Evolutionary conservation across 2,797 vertebrate species (phyloP), one percentile per base, ranked within the genome.

Genomic region (Halcyon smyrnensis): DNA sequence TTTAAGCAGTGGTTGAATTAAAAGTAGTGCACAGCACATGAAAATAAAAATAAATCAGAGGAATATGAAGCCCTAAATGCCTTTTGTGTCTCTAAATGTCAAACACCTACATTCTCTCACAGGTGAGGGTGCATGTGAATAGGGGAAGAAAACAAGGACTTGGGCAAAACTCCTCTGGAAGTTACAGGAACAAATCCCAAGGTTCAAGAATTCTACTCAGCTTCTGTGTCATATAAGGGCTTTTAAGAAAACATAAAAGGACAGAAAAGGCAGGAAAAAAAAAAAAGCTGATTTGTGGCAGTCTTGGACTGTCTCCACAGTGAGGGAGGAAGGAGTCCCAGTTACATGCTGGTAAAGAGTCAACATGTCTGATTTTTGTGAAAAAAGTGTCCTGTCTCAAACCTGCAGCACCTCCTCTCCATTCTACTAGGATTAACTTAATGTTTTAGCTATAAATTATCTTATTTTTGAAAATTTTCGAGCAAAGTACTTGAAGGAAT

Each of bases 281-380:
- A 48, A 36, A 36, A 36, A 15, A 12, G 34, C 36, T 10, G 17
- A 12, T 37, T 32, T 21, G 53, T 13, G 13, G 25, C 27, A 51
- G 50, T 51, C 50, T 51, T 51, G 50, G 36, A 46, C 36, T 0
- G 1, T 11, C n/a, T 37, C 30, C 0, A 2, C 41, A 27, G 45
- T 1, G 2, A 36, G 36, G 15, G 63, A 68, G n/a, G 32, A 34
- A 37, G 0, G 0, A 45, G 20, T 21, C 23, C 63, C 21, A 36
- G 53, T 46, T 12, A 15, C 1, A 1, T 0, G 1, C 39, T 15
- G 20, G 17, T 25, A 3, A 8, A 43, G 54, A 71, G 73, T 27
- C 57, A 50, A 37, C 53, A 24, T 11, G 30, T 32, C 46, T 2
- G 30, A 24, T 67, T 37, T 4, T 1, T 2, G 3, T 7, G 15